These are phyloP conservation scores for Tolmerus cingulatus DNA, from an alignment of 2,888 invertebrate genomes.

Conservation along the genomic window DNA sequence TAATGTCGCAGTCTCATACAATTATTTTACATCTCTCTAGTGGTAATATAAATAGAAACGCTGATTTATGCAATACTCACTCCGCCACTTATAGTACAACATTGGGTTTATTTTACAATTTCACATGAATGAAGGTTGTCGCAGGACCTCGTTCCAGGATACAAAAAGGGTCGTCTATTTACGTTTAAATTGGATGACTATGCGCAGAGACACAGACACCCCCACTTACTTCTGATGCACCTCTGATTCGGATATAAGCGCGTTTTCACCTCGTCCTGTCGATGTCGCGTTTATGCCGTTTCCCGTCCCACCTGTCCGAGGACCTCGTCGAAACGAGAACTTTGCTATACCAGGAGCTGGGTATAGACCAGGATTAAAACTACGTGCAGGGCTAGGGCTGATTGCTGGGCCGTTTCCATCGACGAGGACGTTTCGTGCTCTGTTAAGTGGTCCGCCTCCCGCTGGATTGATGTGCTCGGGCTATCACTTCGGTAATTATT, in stretches of 20 bases:
- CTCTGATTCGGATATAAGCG: neutral
- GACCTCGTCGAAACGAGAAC: neutral
- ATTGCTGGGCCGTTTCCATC: neutral
- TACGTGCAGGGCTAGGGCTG: constrained; percentile 1
- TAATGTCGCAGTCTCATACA: constrained; percentile 38
- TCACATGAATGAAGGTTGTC: neutral
- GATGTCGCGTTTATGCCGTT: neutral
- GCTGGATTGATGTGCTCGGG: constrained; percentile 45
- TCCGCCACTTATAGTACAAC: constrained; percentile 3
- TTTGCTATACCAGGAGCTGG: constrained; percentile 27
- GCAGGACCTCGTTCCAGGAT: neutral
- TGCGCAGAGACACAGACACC: neutral
- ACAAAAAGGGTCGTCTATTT: neutral
- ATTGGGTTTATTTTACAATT: constrained; percentile 21
- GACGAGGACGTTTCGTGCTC: constrained; percentile 39
- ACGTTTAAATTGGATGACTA: neutral
- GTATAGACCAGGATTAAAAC: constrained; percentile 21
- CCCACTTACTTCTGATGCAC: neutral
- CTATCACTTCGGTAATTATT: constrained; percentile 58
- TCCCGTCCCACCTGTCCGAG: neutral
- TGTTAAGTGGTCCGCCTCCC: constrained; percentile 48
- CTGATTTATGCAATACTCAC: neutral
- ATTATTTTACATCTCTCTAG: constrained; percentile 19
- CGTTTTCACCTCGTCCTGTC: neutral
- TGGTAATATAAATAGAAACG: constrained; percentile 23